Percentiles rank a stretch among this genome's conserved stretches.
phyloP scores from a whole-genome alignment of 2,113 vertebrate genomes.

The Pelecanoides urinatrix region DNA sequence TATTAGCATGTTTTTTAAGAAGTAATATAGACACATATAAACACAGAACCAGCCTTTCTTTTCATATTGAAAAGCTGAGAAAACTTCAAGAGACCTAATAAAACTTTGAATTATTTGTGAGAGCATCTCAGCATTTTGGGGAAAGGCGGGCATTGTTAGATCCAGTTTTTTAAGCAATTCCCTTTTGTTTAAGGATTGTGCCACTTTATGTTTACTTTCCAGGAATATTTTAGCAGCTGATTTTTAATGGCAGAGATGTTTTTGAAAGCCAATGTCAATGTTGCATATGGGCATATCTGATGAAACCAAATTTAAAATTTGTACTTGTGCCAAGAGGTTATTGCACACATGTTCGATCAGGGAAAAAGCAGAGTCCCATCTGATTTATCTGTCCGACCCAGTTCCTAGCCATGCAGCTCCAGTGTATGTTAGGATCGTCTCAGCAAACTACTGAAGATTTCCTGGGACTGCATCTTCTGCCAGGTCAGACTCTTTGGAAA shows the following conservation, averaged over 20 bases:
- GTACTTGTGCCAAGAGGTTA: neutral
- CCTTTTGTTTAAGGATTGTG: neutral
- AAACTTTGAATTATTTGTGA: neutral
- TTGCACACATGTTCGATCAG: neutral
- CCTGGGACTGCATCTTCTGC: slow-evolving; percentile 33
- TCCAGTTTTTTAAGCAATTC: neutral
- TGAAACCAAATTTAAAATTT: neutral
- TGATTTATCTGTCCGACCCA: neutral
- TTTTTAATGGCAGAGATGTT: neutral
- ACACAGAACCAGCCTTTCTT: neutral
- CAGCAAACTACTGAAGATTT: slow-evolving; percentile 20
- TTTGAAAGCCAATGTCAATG: neutral
- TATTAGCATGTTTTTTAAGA: neutral
- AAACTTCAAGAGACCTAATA: neutral
- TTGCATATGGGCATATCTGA: neutral
- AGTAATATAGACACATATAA: neutral
- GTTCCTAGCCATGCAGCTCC: neutral
- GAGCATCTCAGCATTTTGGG: neutral
- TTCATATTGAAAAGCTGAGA: neutral
- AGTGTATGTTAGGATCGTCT: neutral
- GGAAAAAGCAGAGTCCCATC: neutral
- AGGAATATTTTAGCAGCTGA: slow-evolving; percentile 8
- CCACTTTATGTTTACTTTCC: neutral
- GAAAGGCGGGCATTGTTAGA: neutral
- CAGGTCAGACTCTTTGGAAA: slow-evolving; percentile 54